Evolutionary conservation across 2,888 invertebrate species (phyloP), one percentile per base, ranked within the genome.

Genomic region (Xestia xanthographa): DNA sequence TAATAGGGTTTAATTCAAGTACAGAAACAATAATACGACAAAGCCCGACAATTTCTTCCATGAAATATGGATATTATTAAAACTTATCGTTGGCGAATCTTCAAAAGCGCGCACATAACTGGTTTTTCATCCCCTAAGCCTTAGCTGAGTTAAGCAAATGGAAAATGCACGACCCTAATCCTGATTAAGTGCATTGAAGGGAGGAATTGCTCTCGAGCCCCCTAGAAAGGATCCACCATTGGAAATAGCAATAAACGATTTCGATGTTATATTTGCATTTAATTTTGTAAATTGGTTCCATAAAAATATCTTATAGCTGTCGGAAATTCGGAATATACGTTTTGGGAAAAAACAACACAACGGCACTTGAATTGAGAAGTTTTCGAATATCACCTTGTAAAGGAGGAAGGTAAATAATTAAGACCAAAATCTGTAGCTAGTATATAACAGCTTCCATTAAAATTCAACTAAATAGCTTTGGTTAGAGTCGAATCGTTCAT

Each of bases 141-240:
- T 48, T 48, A 62, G 66, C 62, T 67, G 86, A 85, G 73, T 65
- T 75, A 79, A 86, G 78, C 80, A 86, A 87, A 80, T 75, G 79
- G 81, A 79, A 87, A 88, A 84, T 84, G 75, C 82, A 79, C 75
- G 75, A 50, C 77, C 72, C 82, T 78, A 79, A 87, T 87, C 87
- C 75, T 88, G 88, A 88, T 88, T 88, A 84, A 86, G 62, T 88
- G 88, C 87, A 86, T 70, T 86, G 88, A 81, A 87, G 87, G 80
- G 87, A 79, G 78, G 80, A 88, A 88, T 85, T 80, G 83, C 78
- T 62, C 26, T n/a, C 72, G 66, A 70, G 65, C 43, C 60, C 82
- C 84, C 74, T 38, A 63, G 71, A 66, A 68, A 75, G 68, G 76
- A 72, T 56, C 63, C 38, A 34, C 66, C 77, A 70, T 77, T 72